Percentiles rank a stretch among this genome's conserved stretches.
These are phyloP conservation scores for Rhynchotus rufescens DNA, from an alignment of 2,797 vertebrate species.

Conservation along the genomic window DNA sequence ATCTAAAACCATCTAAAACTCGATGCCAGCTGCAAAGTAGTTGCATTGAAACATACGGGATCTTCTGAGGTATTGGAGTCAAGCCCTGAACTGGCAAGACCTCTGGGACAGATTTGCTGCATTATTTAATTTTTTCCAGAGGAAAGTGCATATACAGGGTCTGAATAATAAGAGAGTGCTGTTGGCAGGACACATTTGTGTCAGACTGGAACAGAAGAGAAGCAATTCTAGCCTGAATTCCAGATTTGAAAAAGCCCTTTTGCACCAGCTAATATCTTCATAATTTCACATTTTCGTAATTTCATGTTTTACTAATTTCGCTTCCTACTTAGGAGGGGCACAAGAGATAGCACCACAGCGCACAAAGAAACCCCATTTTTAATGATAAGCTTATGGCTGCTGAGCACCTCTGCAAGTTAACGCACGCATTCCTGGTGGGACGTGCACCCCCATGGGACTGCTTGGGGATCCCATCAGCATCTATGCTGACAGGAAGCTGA, in stretches of 20 bases:
- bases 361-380: not conserved
- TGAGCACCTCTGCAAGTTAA: not conserved
- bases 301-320: not conserved
- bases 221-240: not conserved
- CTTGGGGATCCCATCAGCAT: not conserved
- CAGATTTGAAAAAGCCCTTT: not conserved
- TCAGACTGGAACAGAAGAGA: not conserved
- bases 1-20: not conserved
- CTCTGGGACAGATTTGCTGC: not conserved
- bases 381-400: not conserved
- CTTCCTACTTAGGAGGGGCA: not conserved
- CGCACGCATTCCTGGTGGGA: not conserved
- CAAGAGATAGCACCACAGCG: not conserved
- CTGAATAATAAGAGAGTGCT: not conserved
- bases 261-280: not conserved
- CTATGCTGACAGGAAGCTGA: not conserved
- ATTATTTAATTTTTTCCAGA: not conserved
- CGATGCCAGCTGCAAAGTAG: not conserved
- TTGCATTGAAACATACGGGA: not conserved
- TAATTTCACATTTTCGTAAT: not conserved
- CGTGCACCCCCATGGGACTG: fast-evolving
- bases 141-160: not conserved
- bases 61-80: not conserved
- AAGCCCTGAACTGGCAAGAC: not conserved
- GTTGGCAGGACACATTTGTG: not conserved